Percentiles rank a stretch among this genome's conserved stretches.
These are phyloP conservation scores for Diaperis boleti DNA, from an alignment of 2,888 invertebrate species.

Conservation along the genomic window DNA sequence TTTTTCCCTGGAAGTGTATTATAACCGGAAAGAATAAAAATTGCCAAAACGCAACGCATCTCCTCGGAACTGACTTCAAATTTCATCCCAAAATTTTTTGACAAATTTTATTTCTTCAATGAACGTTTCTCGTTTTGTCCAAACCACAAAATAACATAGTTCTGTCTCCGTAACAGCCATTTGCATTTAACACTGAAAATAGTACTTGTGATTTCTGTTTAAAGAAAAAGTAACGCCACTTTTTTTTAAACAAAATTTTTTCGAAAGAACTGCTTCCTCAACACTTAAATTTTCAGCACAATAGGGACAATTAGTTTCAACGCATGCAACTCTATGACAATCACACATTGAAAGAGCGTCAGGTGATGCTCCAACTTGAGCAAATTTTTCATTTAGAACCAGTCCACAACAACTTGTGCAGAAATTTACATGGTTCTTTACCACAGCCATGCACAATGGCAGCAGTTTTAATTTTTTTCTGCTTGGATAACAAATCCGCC, in stretches of 20 bases:
- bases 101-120: background rate
- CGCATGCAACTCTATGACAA: background rate
- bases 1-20: no score
- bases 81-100: conserved; percentile 8
- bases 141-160: background rate
- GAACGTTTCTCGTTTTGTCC: background rate
- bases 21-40: no score
- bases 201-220: conserved; percentile 2
- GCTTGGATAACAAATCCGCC: background rate
- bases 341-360: background rate
- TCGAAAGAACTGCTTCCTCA: background rate
- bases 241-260: background rate
- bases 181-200: conserved; percentile 4
- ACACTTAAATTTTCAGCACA: background rate
- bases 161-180: background rate
- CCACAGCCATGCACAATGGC: conserved; percentile 1
- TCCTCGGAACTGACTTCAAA: no score
- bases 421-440: background rate
- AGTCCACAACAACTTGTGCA: background rate
- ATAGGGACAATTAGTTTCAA: background rate
- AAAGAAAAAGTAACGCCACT: background rate
- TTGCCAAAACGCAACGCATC: no score
- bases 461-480: background rate
- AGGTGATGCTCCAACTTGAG: background rate
- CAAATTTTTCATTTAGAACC: background rate